These are phyloP conservation scores for Lasioglossum oenotherae DNA, from an alignment of 2,888 invertebrate genomes.

Conservation along the genomic window DNA sequence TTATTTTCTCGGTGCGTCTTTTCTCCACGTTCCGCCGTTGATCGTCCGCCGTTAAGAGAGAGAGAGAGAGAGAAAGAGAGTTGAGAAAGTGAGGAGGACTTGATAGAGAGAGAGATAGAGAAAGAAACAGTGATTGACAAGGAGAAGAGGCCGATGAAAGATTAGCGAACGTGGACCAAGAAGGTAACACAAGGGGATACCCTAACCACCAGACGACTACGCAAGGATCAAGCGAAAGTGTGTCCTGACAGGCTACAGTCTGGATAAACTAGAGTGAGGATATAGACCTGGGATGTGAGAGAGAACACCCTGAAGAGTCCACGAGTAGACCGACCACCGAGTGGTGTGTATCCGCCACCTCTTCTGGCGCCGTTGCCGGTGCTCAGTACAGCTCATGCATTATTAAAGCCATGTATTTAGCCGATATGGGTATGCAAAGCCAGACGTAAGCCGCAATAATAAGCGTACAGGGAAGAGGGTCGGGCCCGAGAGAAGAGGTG, in stretches of 20 bases:
- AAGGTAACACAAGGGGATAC: neutral
- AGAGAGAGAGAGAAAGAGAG: conserved; percentile 46
- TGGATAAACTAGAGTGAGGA: neutral
- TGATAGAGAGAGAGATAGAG: neutral
- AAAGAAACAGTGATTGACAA: neutral
- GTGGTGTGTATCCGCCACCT: conserved; percentile 79
- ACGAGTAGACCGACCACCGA: conserved; percentile 77
- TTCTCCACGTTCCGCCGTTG: conserved; percentile 69
- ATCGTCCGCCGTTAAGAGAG: conserved; percentile 66
- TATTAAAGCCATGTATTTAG: conserved; percentile 82
- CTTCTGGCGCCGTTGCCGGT: conserved; percentile 83
- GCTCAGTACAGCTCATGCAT: conserved; percentile 84
- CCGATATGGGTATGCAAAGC: conserved; percentile 81
- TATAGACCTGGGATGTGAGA: neutral
- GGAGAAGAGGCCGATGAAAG: neutral
- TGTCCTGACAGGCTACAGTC: conserved; percentile 32
- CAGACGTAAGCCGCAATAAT: conserved; percentile 81
- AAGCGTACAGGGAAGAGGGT: conserved; percentile 73
- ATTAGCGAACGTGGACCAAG: neutral
- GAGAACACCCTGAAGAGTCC: conserved; percentile 66
- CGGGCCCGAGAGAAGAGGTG: conserved; percentile 41
- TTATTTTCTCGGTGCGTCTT: conserved; percentile 46
- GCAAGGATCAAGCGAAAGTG: conserved; percentile 30
- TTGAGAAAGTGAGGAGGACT: conserved; percentile 35
- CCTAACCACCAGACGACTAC: conserved; percentile 34